Conservation (phyloP, 2,113 vertebrate genomes). For the Mixornis gularis region DNA sequence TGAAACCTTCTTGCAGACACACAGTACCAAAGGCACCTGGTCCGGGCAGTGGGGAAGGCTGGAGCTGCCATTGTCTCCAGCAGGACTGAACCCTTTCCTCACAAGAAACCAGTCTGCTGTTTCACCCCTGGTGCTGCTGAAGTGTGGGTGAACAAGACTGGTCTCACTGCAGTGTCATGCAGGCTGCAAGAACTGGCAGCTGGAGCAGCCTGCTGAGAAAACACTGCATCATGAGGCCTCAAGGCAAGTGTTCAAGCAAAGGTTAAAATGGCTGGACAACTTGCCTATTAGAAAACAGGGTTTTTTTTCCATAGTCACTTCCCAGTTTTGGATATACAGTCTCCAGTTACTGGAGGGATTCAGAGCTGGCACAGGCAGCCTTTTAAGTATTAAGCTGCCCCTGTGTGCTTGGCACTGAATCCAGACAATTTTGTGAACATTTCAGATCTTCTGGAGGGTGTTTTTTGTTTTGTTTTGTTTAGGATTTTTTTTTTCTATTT, state of each 20-base stretch:
- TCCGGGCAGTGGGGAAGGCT: neutral
- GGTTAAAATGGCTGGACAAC: neutral
- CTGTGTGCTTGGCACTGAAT: slow-evolving; percentile 57
- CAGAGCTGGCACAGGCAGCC: neutral
- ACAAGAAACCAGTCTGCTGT: neutral
- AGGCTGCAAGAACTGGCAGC: neutral
- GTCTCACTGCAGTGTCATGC: neutral
- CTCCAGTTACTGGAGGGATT: slow-evolving; percentile 23
- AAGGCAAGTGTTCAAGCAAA: neutral
- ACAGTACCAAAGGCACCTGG: neutral
- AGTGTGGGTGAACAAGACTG: rapidly evolving
- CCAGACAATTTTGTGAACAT: slow-evolving; percentile 59
- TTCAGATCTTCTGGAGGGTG: slow-evolving; percentile 39
- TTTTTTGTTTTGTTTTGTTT: neutral
- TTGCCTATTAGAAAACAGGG: neutral
- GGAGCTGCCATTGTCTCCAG: neutral
- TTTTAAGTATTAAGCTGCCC: slow-evolving; percentile 32
- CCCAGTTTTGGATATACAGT: neutral
- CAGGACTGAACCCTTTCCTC: rapidly evolving
- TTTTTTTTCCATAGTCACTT: neutral
- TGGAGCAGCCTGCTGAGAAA: neutral
- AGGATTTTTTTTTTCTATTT: neutral
- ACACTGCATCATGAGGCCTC: neutral
- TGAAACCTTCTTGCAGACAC: neutral
- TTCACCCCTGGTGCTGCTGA: rapidly evolving